Conservation (phyloP, 2,113 vertebrate species). For the Propithecus coquereli region DNA sequence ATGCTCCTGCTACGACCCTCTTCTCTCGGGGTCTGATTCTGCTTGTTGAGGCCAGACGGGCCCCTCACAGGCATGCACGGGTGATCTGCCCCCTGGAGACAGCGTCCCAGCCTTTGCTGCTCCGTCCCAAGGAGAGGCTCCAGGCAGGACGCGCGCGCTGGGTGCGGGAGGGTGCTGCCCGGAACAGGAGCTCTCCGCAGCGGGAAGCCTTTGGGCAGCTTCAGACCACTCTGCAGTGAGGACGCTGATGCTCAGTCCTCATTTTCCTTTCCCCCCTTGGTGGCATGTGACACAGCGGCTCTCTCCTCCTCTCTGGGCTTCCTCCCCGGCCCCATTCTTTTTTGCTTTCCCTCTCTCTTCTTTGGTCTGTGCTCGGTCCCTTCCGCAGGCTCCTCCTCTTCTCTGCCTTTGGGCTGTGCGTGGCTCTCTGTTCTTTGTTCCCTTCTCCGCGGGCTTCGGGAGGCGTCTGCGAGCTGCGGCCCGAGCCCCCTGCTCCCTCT, state of each 20-base stretch:
- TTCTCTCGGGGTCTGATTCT: background rate
- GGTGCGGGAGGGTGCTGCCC: accelerated
- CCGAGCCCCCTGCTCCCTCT: background rate
- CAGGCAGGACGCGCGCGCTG: background rate
- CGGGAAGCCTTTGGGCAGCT: background rate
- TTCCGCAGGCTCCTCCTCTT: accelerated
- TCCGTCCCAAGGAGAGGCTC: background rate
- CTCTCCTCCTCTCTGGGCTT: accelerated
- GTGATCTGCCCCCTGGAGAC: background rate
- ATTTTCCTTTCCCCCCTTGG: background rate
- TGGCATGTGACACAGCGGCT: accelerated
- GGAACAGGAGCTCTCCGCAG: background rate
- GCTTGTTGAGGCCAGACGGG: background rate
- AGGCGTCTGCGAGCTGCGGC: background rate
- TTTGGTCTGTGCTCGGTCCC: background rate
- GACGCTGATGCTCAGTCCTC: background rate
- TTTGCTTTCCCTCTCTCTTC: background rate
- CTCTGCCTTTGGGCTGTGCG: accelerated
- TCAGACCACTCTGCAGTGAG: background rate
- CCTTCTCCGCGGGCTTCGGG: background rate
- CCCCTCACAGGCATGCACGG: accelerated
- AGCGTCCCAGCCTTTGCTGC: background rate
- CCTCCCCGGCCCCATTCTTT: accelerated
- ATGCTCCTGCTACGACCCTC: accelerated
- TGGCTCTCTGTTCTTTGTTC: background rate